Base-by-base conservation (phyloP, 2,888 invertebrate genomes). In the Lathronympha strigana region DNA sequence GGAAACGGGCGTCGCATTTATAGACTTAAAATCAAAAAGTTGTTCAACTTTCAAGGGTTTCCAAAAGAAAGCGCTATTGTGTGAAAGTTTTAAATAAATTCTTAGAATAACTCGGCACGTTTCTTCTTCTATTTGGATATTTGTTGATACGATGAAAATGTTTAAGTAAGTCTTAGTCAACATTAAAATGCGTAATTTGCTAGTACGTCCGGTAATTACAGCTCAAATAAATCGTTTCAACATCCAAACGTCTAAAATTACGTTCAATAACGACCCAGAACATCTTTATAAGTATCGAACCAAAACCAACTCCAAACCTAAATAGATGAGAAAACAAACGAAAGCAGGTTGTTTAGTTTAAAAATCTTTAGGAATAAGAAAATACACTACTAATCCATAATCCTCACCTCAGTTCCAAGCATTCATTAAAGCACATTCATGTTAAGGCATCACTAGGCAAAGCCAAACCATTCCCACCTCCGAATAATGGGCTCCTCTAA, bases 401-500 rank as follows among this genome's bases (percentile, higher is more conserved):
- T 15, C 13, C 13, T 13, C 11, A 4, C 21, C 4, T 13, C 19
- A 28, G 28, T 28, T 17, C 28, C 9, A 50, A 50, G 50, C 28
- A 9, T 17, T 21, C 19, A 23, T 38, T 17, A 53, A 51, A 38
- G 23, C 23, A 36, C 15, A 53, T 53, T 36, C 23, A 49, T 23
- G 23, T 13, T 23, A 13, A 23, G 23, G 15, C 38, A 38, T 38
- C 38, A 15, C 25, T 13, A 38, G 9, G n/a, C 17, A 33, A 8
- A 8, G 28, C 49, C 40, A 57, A 63, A 40, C 49, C 31, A 57
- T 49, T 58, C 43, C 58, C 15, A 28, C 33, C 45, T 40, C 43
- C 40, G 31, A 57, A 64, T 43, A 51, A 51, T 58, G 58, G 40
- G 40, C 17, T 43, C 33, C 21, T 36, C 55, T 58, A 36, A 17